These are phyloP conservation scores for Ahaetulla prasina DNA, from an alignment of 2,113 vertebrate genomes.

Conservation along the genomic window DNA sequence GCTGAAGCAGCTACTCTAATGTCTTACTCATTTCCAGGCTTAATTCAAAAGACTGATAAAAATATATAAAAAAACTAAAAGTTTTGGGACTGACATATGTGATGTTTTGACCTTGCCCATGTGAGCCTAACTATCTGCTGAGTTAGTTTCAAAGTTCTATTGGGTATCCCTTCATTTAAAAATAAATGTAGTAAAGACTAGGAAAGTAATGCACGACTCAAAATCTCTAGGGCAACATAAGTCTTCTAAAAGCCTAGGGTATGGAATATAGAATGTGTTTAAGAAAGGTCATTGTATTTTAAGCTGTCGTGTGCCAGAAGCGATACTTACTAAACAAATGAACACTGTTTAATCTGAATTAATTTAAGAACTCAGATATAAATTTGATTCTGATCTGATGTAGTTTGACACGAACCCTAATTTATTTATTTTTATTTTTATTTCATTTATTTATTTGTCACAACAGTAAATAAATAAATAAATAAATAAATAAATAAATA, in stretches of 20 bases:
- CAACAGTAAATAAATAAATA: too few species aligned
- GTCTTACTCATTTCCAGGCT: background rate
- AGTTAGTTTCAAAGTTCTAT: background rate
- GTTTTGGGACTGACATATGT: background rate
- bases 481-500: too few species aligned
- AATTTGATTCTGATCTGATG: background rate
- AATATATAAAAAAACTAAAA: background rate
- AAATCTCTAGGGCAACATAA: background rate
- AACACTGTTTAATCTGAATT: background rate
- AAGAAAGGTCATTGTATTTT: background rate
- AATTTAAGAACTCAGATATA: background rate
- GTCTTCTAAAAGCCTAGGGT: background rate
- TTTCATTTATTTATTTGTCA: too few species aligned
- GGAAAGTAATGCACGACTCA: background rate
- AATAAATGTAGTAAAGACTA: background rate
- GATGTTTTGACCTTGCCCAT: background rate
- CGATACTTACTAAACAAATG: background rate
- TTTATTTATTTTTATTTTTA: too few species aligned
- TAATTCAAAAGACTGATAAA: background rate
- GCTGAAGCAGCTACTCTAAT: background rate
- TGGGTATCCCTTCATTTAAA: background rate
- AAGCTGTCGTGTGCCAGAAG: background rate
- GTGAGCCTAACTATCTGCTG: background rate
- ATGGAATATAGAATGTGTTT: background rate
- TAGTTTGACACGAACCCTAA: background rate